Evolutionary conservation across 2,113 vertebrate genomes (phyloP).

Genomic region (Morone saxatilis): DNA sequence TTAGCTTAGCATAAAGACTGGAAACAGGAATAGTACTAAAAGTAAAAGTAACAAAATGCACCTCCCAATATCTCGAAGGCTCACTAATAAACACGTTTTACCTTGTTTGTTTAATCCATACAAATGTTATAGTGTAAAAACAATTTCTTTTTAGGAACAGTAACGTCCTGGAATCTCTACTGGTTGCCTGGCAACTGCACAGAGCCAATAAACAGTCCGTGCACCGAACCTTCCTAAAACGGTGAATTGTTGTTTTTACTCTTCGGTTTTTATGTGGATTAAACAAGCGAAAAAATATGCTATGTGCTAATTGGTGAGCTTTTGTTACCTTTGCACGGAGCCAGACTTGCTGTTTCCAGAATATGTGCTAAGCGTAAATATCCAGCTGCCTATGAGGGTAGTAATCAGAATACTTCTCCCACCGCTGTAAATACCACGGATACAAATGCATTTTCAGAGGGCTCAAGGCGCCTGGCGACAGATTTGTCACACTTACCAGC

Average conservation of each 20-base stretch:
- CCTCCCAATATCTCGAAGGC: neutral
- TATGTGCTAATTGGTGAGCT: neutral
- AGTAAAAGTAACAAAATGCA: neutral
- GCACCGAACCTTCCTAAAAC: too few species aligned
- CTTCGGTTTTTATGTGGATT: neutral
- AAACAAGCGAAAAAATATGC: neutral
- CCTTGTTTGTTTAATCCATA: too few species aligned
- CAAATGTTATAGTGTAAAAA: too few species aligned
- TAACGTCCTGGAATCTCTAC: too few species aligned
- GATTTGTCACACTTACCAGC: constrained; percentile 22
- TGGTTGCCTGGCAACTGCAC: neutral
- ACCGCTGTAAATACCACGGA: constrained; percentile 21
- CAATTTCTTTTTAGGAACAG: too few species aligned
- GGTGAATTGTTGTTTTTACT: too few species aligned
- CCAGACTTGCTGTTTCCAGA: neutral
- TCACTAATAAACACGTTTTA: too few species aligned
- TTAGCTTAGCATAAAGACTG: neutral
- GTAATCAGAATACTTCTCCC: neutral
- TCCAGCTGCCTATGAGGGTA: neutral
- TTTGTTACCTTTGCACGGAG: neutral
- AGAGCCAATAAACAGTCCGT: neutral
- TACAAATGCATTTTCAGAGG: constrained; percentile 9
- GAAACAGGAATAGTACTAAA: neutral
- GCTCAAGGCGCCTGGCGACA: neutral
- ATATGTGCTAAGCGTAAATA: neutral